These are phyloP conservation scores for Trogon melanurus DNA, from an alignment of 2,113 vertebrate genomes.

Conservation along the genomic window DNA sequence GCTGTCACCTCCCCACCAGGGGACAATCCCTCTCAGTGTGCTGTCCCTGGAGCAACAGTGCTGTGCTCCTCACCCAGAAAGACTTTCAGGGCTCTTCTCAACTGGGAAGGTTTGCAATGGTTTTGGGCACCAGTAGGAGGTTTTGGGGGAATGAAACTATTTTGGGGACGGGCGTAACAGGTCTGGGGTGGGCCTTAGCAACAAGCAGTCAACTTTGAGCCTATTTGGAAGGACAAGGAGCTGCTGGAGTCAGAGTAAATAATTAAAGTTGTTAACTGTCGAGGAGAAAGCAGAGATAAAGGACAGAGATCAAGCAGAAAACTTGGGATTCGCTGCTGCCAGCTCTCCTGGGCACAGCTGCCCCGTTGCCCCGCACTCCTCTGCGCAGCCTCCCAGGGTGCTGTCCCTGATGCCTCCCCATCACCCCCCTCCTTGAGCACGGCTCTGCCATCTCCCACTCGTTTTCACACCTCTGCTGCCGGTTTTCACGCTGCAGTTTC, in stretches of 20 bases:
- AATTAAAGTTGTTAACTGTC: constrained; percentile 44
- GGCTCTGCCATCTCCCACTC: not conserved
- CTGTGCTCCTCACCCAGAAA: not conserved
- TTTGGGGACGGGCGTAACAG: not conserved
- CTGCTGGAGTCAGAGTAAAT: constrained; percentile 45
- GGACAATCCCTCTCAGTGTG: not conserved
- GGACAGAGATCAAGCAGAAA: constrained; percentile 54
- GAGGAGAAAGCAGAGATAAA: constrained; percentile 46
- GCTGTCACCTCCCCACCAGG: not conserved
- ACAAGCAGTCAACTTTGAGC: not conserved
- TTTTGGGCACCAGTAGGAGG: not conserved
- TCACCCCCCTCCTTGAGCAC: rapidly evolving
- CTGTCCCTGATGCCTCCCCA: not conserved
- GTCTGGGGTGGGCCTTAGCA: not conserved
- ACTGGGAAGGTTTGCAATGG: not conserved
- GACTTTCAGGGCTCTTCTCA: not conserved
- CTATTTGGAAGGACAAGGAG: constrained; percentile 6
- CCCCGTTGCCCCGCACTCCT: not conserved
- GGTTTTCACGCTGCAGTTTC: not conserved
- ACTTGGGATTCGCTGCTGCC: not conserved
- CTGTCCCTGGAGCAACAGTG: not conserved
- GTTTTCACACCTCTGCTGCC: rapidly evolving
- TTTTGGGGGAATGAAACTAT: not conserved
- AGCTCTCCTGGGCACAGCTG: not conserved
- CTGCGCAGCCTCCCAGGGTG: not conserved